phyloP scores from a whole-genome alignment of 2,797 vertebrate genomes.

The Fratercula arctica region DNA sequence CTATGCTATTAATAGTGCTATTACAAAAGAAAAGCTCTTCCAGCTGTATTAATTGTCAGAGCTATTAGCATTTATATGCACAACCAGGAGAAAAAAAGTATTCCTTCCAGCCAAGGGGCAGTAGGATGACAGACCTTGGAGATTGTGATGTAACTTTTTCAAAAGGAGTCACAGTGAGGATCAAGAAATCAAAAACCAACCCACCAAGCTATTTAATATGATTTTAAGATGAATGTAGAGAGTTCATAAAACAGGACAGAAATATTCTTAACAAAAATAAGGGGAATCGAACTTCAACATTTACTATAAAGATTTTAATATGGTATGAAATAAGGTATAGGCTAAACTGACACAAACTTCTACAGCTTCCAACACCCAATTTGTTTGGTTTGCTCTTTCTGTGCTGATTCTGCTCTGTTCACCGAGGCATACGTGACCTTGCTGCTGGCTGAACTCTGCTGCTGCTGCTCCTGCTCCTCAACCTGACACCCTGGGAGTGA shows the following conservation, averaged over 20 bases:
- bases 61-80: neutral
- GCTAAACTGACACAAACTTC: neutral
- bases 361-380: rapidly evolving
- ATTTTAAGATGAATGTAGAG: neutral
- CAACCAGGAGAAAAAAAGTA: neutral
- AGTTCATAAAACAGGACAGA: neutral
- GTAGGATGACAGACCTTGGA: neutral
- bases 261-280: neutral
- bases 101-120: neutral
- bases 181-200: neutral
- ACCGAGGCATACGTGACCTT: rapidly evolving
- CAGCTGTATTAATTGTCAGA: neutral
- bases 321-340: neutral
- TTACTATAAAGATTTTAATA: neutral
- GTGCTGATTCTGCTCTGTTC: neutral
- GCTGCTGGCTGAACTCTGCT: neutral
- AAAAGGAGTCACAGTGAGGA: neutral
- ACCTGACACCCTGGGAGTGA: neutral
- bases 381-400: neutral
- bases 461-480: neutral
- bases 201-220: neutral
- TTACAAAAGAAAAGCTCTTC: neutral
- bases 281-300: neutral
- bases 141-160: neutral
- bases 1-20: neutral